phyloP scores from a whole-genome alignment of 2,888 invertebrate genomes.

The Watsonalla cultraria region DNA sequence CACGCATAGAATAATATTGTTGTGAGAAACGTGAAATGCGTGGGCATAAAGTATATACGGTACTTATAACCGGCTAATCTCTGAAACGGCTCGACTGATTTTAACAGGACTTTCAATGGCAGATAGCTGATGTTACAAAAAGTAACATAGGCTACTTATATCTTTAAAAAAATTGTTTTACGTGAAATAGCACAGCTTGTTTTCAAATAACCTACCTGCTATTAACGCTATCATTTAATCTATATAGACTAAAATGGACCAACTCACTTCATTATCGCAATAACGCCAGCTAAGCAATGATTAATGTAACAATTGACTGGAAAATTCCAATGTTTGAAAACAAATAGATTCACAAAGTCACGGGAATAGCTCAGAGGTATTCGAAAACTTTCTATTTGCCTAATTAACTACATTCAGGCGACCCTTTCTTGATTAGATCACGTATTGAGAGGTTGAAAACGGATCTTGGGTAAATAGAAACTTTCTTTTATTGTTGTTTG shows the following conservation, averaged over 20 bases:
- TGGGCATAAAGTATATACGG: no score
- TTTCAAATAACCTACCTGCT: no score
- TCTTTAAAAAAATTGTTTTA: no score
- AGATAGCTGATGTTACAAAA: no score
- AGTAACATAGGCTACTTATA: no score
- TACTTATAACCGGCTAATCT: no score
- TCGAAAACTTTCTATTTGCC: conserved; percentile 60
- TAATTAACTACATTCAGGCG: conserved; percentile 68
- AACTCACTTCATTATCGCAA: not conserved
- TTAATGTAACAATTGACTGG: conserved; percentile 14
- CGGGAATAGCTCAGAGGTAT: conserved; percentile 24
- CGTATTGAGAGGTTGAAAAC: conserved; percentile 62
- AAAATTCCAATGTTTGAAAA: conserved; percentile 39
- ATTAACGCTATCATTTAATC: no score
- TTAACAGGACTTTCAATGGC: no score
- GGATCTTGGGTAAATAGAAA: conserved; percentile 57
- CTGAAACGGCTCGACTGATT: no score
- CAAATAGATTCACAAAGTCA: conserved; percentile 43
- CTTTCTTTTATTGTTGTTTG: conserved; percentile 62
- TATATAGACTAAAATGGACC: not conserved
- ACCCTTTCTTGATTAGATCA: conserved; percentile 65
- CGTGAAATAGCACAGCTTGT: no score
- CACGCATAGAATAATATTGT: no score
- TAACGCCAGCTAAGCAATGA: not conserved
- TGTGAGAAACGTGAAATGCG: no score